Conservation (phyloP, 2,797 vertebrate species). For the Eospalax fontanierii region DNA sequence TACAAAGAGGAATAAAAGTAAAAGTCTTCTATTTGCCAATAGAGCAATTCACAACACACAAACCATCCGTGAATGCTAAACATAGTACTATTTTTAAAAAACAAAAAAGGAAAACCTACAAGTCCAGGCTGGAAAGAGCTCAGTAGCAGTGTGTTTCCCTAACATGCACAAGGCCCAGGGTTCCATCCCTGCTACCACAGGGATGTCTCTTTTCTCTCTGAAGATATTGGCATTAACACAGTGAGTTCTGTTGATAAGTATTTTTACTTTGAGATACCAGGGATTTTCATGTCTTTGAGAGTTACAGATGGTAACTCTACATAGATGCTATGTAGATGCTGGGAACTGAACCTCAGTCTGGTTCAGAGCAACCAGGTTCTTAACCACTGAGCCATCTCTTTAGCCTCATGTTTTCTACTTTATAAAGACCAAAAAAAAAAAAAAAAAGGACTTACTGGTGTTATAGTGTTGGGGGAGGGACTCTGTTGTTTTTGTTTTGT, state of each 20-base stretch:
- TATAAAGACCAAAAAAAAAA: neutral
- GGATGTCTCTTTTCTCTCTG: too few relatives aligned
- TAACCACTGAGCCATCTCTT: too few relatives aligned
- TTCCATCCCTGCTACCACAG: neutral
- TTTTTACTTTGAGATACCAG: constrained; percentile 28
- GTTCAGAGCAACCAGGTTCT: too few relatives aligned
- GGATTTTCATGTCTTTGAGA: too few relatives aligned
- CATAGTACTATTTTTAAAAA: neutral
- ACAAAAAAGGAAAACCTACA: neutral
- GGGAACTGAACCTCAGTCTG: too few relatives aligned
- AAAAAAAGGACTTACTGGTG: neutral
- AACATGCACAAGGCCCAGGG: neutral
- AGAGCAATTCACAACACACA: constrained; percentile 30
- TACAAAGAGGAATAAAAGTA: neutral
- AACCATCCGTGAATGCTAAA: neutral
- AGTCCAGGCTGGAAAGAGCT: neutral
- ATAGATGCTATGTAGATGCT: too few relatives aligned
- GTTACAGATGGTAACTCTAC: constrained; percentile 17
- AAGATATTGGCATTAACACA: constrained; percentile 10
- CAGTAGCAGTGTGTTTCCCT: neutral
- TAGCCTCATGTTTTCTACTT: neutral
- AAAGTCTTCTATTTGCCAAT: constrained; percentile 24
- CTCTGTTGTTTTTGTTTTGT: neutral
- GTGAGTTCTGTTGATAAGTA: neutral
- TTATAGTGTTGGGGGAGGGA: neutral